These are phyloP conservation scores for Galaxias olidus DNA, from an alignment of 2,797 vertebrate genomes.

Conservation along the genomic window DNA sequence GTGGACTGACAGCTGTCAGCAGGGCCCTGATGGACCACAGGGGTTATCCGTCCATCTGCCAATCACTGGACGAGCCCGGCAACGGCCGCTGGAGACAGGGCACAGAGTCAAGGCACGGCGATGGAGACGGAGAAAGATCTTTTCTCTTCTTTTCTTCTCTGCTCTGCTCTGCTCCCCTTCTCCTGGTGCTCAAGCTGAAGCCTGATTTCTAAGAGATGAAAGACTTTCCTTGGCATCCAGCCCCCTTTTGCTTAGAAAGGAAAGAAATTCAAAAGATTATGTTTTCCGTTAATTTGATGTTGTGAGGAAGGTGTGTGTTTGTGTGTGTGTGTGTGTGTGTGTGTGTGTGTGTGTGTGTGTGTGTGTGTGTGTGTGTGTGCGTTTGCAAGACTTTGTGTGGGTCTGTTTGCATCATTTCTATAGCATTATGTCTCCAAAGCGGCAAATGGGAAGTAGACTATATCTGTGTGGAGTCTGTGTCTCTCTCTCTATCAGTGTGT, in stretches of 20 bases:
- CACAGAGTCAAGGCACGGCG: constrained; percentile 5
- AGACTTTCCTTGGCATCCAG: constrained; percentile 25
- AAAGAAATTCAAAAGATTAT: constrained; percentile 39
- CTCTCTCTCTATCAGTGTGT: not conserved
- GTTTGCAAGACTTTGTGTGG: not conserved
- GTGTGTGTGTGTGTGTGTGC: constrained; percentile 24
- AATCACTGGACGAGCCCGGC: constrained; percentile 56
- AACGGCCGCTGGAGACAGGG: constrained; percentile 26
- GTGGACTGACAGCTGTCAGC: constrained; percentile 53
- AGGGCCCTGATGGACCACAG: constrained; percentile 38
- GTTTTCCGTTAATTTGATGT: constrained; percentile 49
- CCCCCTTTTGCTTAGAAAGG: constrained; percentile 19
- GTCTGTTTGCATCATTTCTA: not conserved
- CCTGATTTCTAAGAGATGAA: constrained; percentile 52
- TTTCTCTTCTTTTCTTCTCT: constrained; percentile 24
- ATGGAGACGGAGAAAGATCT: constrained; percentile 3
- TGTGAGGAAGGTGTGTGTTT: constrained; percentile 11
- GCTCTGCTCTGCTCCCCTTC: constrained; percentile 10
- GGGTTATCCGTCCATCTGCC: constrained; percentile 69
- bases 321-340: constrained; percentile 22
- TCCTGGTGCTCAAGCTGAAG: constrained; percentile 20
- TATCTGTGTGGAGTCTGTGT: too few species aligned
- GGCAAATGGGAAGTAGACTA: too few species aligned
- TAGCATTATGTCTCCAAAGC: too few species aligned
- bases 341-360: constrained; percentile 27